Percentiles rank a stretch among this genome's conserved stretches.
Conservation (phyloP, 1,140 invertebrate genomes). For the Atta colombica region DNA sequence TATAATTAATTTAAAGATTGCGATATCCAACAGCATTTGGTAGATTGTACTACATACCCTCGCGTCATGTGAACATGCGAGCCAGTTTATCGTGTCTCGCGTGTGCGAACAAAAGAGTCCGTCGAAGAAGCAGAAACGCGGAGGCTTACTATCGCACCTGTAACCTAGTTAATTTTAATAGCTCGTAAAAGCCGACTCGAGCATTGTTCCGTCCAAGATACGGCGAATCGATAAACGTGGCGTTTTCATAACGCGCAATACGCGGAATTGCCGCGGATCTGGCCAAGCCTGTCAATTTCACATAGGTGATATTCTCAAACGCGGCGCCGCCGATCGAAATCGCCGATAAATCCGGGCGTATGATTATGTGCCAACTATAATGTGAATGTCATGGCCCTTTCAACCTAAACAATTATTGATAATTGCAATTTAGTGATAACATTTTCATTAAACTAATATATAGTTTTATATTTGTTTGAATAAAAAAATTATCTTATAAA, state of each 20-base stretch:
- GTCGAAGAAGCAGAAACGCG: conserved; percentile 33
- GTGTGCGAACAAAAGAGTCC: conserved; percentile 29
- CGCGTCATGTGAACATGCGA: conserved; percentile 11
- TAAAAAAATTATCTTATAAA: too few relatives aligned
- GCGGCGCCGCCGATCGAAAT: conserved; percentile 20
- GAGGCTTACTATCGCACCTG: conserved; percentile 70
- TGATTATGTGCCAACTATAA: conserved; percentile 9
- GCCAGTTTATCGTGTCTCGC: conserved; percentile 27
- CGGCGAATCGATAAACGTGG: conserved; percentile 35
- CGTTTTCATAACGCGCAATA: conserved; percentile 50
- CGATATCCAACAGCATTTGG: background rate
- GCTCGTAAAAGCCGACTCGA: conserved; percentile 57
- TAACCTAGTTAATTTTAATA: conserved; percentile 78
- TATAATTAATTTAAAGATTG: background rate
- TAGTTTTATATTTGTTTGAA: too few relatives aligned
- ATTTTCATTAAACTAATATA: background rate
- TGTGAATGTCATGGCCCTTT: conserved; percentile 57
- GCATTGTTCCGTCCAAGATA: conserved; percentile 64
- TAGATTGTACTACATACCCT: background rate
- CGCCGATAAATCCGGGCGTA: conserved; percentile 37
- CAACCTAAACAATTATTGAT: background rate
- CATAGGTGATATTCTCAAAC: conserved; percentile 28
- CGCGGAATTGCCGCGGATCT: conserved; percentile 19
- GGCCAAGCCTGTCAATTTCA: conserved; percentile 12
- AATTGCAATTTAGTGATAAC: background rate